Evolutionary conservation across 2,888 invertebrate species (phyloP), one percentile per base, ranked within the genome.

Genomic region (Drosophila affinis): DNA sequence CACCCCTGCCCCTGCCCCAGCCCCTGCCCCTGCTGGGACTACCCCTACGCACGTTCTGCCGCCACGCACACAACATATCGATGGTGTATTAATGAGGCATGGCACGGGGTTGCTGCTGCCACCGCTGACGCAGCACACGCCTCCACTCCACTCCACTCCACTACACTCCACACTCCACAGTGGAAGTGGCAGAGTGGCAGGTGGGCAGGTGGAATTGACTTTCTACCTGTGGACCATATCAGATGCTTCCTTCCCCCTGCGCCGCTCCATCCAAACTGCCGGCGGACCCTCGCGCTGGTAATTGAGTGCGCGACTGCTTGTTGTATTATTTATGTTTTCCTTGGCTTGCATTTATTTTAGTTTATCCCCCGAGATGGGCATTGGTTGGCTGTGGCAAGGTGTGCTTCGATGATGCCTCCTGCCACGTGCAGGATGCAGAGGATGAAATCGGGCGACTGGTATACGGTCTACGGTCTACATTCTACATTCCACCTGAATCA

Each of bases 31-130:
- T 1, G 21, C 21, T 47, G 24, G 3, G 3, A 24, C 24, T 24
- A 5, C 18, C 14, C 6, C 39, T 39, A 39, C 39, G 39, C 39
- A 39, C 39, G 39, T 39, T 39, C 39, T 39, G 39, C 39, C n/a
- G 6, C 39, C 39, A 44, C 64, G 44, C 39, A 14, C 47, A 44
- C 64, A 54, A 48, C 57, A 57, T 59, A 54, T 84, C 62, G 68
- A 39, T 6, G 39, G 39, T 62, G 78, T 72, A 75, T 79, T 85
- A 85, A 85, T 81, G 86, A 81, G 79, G 63, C 72, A 70, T 5
- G 79, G 65, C 72, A 70, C 55, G 61, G 52, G 71, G 70, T 12
- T 34, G 34, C 34, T 32, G 32, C 32, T 34, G 34, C 34, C 6
- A 46, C 55, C 44, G 44, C 44, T 18, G 39, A 48, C 46, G 45